These are phyloP conservation scores for Petrolisthes manimaculis DNA, from an alignment of 2,888 invertebrate genomes.

Conservation along the genomic window DNA sequence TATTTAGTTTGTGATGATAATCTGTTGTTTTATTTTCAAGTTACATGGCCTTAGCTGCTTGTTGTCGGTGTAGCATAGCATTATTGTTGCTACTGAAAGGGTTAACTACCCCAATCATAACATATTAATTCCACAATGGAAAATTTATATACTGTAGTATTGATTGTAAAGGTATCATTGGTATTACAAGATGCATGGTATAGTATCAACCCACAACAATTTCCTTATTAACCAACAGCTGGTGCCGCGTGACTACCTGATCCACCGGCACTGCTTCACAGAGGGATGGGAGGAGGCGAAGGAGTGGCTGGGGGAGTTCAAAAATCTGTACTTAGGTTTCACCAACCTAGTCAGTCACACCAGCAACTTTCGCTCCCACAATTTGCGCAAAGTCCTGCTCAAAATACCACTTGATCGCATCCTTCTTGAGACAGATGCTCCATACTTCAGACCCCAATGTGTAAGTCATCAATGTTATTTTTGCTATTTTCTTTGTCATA, in stretches of 20 bases:
- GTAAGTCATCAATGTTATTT: conserved; percentile 44
- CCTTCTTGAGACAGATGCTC: conserved; percentile 73
- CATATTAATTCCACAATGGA: no score
- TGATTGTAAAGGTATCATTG: not conserved
- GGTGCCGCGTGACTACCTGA: conserved; percentile 69
- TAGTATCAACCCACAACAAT: not conserved
- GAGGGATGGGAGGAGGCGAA: conserved; percentile 69
- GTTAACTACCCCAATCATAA: no score
- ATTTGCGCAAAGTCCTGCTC: conserved; percentile 68
- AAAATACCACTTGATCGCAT: conserved; percentile 70
- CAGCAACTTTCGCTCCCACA: conserved; percentile 67
- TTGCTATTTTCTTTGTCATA: not conserved
- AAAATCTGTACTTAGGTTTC: conserved; percentile 71
- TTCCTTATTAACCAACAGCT: conserved; percentile 65
- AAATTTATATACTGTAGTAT: not conserved
- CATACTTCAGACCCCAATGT: conserved; percentile 71
- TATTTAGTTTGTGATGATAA: no score
- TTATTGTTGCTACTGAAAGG: no score
- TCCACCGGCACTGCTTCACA: conserved; percentile 73
- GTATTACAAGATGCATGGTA: not conserved
- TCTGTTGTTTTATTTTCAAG: no score
- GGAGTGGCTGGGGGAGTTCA: conserved; percentile 70
- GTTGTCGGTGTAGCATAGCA: no score
- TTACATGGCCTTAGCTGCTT: no score
- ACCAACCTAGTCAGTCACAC: conserved; percentile 70